phyloP scores from a whole-genome alignment of 2,888 invertebrate species.

The Diloba caeruleocephala region DNA sequence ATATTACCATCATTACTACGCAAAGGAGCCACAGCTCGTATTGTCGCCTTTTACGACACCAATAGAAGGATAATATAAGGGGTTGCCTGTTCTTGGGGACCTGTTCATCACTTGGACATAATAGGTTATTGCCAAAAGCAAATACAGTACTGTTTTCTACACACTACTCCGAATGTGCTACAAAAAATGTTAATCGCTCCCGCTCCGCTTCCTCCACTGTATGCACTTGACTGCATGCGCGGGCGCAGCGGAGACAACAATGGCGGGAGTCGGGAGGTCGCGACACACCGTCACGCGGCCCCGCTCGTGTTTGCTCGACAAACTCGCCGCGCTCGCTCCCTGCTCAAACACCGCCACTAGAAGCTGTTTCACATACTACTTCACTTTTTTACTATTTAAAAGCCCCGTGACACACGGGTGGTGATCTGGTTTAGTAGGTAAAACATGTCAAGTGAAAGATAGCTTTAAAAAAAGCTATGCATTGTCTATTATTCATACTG shows the following conservation, averaged over 20 bases:
- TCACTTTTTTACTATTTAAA: constrained; percentile 56
- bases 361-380: constrained; percentile 69
- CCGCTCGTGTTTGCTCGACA: constrained; percentile 61
- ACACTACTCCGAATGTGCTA: background rate
- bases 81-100: too few species aligned
- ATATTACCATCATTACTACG: too few species aligned
- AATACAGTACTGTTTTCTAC: background rate
- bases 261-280: constrained; percentile 59
- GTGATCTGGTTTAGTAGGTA: constrained; percentile 15
- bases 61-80: too few species aligned
- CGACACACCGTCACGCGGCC: constrained; percentile 59
- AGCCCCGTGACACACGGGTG: constrained; percentile 41
- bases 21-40: too few species aligned
- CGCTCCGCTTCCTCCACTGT: constrained; percentile 18
- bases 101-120: too few species aligned
- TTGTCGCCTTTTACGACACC: too few species aligned
- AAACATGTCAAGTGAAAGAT: background rate
- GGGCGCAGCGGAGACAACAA: constrained; percentile 58
- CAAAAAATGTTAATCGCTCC: background rate
- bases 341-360: constrained; percentile 62
- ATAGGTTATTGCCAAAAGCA: too few species aligned
- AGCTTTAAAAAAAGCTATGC: background rate
- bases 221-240: constrained; percentile 37
- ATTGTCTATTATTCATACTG: too few species aligned
- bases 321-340: constrained; percentile 50